Base-by-base conservation (phyloP, 2,888 invertebrate genomes). In the Scaeva pyrastri region DNA sequence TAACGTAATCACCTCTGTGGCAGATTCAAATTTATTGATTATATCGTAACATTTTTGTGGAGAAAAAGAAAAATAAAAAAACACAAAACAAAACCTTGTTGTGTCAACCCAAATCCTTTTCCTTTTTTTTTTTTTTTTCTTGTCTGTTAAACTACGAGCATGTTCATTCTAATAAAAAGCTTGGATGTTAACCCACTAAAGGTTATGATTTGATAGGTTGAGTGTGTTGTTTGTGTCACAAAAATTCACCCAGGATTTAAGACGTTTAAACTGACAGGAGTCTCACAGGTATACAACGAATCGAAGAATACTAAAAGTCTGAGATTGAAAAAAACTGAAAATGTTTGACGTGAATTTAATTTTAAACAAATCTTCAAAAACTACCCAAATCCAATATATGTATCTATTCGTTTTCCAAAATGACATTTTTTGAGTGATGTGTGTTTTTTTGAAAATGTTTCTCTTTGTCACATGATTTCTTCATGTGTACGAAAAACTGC, bases 1-100 rank as follows among this genome's bases (percentile, higher is more conserved):
- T 79, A 79, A 41, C 58, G 66, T 68, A 73, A 66, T 66, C 73
- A 73, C 62, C 45, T 56, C 48, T 60, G 56, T 79, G 73, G 43
- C 58, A 21, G 19, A 68, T 80, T 66, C 66, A 66, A 66, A 66
- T 66, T 66, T 66, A 66, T 66, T 48, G 66, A 66, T 66, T 48
- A 48, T 48, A 66, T 31, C 31, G 36, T 36, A 19, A 48, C 66
- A 8, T 66, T 66, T 36, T 48, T 45, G 55, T 31, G 14, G 7
- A 36, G 48, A 31, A 19, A 66, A 66, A 48, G 16, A n/a, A n/a
- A n/a, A n/a, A n/a, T n/a, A n/a, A n/a, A n/a, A n/a, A n/a, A n/a
- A n/a, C n/a, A n/a, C n/a, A n/a, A 48, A 31, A 3, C 1, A 31
- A 3, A 31, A 48, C 14, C 48, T 48, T 66, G 66, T 45, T 66